Base-by-base conservation (phyloP, 2,113 vertebrate species). In the Vireo altiloquus region DNA sequence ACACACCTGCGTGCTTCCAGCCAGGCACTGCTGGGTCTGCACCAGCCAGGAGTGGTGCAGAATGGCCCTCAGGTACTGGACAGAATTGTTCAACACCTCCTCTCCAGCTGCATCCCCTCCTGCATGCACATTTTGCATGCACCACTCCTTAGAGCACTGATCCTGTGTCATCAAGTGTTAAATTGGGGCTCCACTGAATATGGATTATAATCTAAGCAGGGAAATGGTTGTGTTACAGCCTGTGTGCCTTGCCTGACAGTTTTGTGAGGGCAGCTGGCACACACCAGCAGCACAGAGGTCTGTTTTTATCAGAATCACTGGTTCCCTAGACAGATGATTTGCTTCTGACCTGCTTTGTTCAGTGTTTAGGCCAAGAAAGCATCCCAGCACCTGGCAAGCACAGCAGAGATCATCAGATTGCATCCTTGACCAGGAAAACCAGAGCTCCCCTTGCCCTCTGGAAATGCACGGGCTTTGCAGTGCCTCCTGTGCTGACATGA, bases 401-500 rank as follows among this genome's bases (percentile, higher is more conserved):
- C 50, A 74, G 70, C 4, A 0, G 44, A 56, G 64, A 91, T 84
- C 65, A 61, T 94, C 74, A n/a, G 53, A 30, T 21, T 92, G 87
- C 75, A 94, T 78, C 50, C 61, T 68, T 64, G 9, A 4, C 1
- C 1, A 3, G 25, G 60, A 53, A 49, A 49, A 76, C 23, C 60
- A 47, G 77, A 81, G 75, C 63, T 92, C 39, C n/a, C 78, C 63
- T 94, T 60, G 84, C 78, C 70, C 87, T 84, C 70, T 89, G 91
- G 65, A 94, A 85, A 61, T 5, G 27, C 33, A 27, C 0, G 0
- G 70, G 74, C 77, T 92, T 75, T 68, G 78, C 78, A 79, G 63
- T 91, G 87, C 89, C 87, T 92, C 84, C 89, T 87, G 69, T 37
- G 61, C 89, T 91, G 69, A 94, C 93, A 44, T 7, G 75, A 91